These are phyloP conservation scores for Montipora cactus DNA, from an alignment of 64 coral and sea anemone species.

Conservation along the genomic window DNA sequence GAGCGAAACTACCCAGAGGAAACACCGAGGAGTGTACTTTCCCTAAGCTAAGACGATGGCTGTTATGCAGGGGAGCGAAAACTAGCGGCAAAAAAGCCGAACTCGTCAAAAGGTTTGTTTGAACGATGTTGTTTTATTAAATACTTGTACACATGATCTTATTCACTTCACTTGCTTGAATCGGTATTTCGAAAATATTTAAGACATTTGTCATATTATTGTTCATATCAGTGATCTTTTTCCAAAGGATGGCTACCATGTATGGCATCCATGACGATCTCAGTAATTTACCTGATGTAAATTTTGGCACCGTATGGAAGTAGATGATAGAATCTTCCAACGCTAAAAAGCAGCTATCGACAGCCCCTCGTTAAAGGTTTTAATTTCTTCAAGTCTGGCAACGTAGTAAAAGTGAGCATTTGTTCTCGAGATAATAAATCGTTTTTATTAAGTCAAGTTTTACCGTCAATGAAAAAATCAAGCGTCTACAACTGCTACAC, in stretches of 20 bases:
- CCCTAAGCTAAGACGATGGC: too few relatives aligned
- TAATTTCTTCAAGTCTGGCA: constrained; percentile 44
- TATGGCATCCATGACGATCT: constrained; percentile 5
- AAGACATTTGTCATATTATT: too few relatives aligned
- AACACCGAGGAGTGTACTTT: too few relatives aligned
- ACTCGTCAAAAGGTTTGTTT: too few relatives aligned
- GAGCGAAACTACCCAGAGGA: too few relatives aligned
- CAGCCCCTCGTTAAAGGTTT: constrained; percentile 42
- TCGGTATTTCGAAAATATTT: too few relatives aligned
- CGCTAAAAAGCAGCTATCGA: constrained; percentile 27
- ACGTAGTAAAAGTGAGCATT: constrained; percentile 13
- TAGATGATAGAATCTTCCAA: constrained; percentile 1
- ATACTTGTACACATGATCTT: too few relatives aligned
- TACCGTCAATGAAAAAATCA: constrained; percentile 37
- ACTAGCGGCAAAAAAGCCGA: too few relatives aligned
- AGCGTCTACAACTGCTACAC: constrained; percentile 26
- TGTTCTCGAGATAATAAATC: too few relatives aligned
- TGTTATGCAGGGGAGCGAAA: too few relatives aligned
- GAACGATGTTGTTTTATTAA: too few relatives aligned
- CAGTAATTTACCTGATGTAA: constrained; percentile 26
- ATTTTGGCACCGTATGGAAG: constrained; percentile 2
- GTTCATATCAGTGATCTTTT: constrained; percentile 33
- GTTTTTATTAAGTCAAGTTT: constrained; percentile 35
- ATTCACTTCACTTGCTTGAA: too few relatives aligned
- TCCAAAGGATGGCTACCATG: constrained; percentile 44